Percentiles rank a stretch among this genome's conserved stretches.
Conservation (phyloP, 1,140 invertebrate species). For the Drosophila serrata region DNA sequence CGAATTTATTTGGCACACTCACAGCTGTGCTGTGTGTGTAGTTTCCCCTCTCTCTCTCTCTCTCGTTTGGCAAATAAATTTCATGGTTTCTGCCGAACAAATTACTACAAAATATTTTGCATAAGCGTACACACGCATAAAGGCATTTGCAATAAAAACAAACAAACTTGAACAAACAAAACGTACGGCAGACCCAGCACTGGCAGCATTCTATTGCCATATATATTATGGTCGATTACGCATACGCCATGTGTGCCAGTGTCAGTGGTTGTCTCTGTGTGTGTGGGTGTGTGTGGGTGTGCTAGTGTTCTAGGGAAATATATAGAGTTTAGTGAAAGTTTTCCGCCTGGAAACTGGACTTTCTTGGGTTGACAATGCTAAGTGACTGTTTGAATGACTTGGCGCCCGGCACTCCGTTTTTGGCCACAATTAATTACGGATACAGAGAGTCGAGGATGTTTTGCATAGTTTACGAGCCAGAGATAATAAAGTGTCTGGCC, state of each 20-base stretch:
- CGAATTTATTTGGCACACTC: slow-evolving; percentile 69
- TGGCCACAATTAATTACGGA: slow-evolving; percentile 58
- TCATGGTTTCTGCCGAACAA: slow-evolving; percentile 61
- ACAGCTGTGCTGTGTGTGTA: slow-evolving; percentile 41
- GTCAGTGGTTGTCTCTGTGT: not conserved
- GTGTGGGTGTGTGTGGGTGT: not conserved
- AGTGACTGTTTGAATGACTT: slow-evolving; percentile 79
- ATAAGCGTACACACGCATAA: slow-evolving; percentile 70
- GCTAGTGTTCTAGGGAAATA: slow-evolving; percentile 19
- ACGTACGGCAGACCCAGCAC: not conserved
- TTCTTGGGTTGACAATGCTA: slow-evolving; percentile 56
- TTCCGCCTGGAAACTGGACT: slow-evolving; percentile 29
- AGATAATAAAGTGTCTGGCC: slow-evolving; percentile 55
- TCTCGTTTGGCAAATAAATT: slow-evolving; percentile 62
- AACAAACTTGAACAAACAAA: slow-evolving; percentile 47
- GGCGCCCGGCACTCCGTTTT: slow-evolving; percentile 28
- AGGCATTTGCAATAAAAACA: slow-evolving; percentile 77
- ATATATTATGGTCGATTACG: slow-evolving; percentile 62
- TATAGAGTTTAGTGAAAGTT: slow-evolving; percentile 62
- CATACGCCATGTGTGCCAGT: slow-evolving; percentile 59
- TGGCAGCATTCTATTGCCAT: slow-evolving; percentile 22
- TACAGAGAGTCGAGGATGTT: slow-evolving; percentile 45
- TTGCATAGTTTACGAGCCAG: slow-evolving; percentile 53
- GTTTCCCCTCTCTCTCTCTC: not conserved
- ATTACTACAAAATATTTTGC: slow-evolving; percentile 82